Evolutionary conservation across 2,797 vertebrate genomes (phyloP).

Genomic region (Notamacropus eugenii): DNA sequence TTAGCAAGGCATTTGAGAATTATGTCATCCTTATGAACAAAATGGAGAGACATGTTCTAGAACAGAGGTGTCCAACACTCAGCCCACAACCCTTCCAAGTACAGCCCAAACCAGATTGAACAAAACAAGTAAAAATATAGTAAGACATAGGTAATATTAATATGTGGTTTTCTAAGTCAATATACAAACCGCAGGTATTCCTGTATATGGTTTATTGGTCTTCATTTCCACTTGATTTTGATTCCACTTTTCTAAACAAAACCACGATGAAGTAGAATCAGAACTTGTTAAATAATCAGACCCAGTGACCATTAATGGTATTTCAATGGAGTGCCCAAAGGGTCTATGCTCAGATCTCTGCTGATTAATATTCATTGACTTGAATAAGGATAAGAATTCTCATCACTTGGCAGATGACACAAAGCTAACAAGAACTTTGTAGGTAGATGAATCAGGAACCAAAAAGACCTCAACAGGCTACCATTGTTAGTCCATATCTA

Average conservation of each 20-base stretch:
- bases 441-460: neutral
- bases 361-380: neutral
- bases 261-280: neutral
- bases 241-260: neutral
- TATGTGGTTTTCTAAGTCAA: too few species aligned
- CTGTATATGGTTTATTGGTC: too few species aligned
- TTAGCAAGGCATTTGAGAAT: too few species aligned
- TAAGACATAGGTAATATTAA: too few species aligned
- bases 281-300: neutral
- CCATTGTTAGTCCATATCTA: neutral
- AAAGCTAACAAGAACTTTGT: neutral
- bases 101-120: too few species aligned
- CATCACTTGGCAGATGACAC: neutral
- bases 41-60: too few species aligned
- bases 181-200: too few species aligned
- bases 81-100: too few species aligned
- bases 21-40: too few species aligned
- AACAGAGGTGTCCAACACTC: too few species aligned
- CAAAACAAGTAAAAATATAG: too few species aligned
- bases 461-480: neutral
- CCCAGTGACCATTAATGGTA: neutral
- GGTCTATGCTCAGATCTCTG: neutral
- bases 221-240: too few species aligned
- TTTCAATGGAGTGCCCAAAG: neutral
- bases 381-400: neutral